Evolutionary conservation across 2,113 vertebrate genomes (phyloP).

Genomic region (Amazona guildingii): DNA sequence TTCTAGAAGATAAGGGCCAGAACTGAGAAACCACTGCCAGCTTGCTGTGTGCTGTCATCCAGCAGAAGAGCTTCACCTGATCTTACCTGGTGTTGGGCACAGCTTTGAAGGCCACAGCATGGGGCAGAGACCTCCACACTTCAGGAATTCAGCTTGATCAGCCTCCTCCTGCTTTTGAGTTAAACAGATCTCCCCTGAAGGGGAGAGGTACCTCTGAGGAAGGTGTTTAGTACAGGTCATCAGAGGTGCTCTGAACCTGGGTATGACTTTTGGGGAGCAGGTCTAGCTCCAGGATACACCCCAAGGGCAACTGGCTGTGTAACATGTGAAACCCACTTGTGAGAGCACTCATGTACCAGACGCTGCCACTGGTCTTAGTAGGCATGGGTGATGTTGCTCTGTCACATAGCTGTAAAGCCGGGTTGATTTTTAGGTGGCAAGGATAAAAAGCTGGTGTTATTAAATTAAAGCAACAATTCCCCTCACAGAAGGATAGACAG

Average conservation of each 20-base stretch:
- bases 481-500: not conserved
- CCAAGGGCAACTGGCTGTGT: not conserved
- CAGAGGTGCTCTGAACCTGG: not conserved
- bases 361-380: accelerated
- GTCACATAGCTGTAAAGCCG: not conserved
- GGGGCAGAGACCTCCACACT: not conserved
- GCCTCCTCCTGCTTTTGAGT: not conserved
- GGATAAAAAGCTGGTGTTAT: not conserved
- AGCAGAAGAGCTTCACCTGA: not conserved
- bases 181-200: accelerated
- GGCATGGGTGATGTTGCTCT: not conserved
- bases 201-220: not conserved
- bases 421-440: not conserved
- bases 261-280: not conserved
- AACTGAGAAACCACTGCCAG: not conserved
- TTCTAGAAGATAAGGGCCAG: not conserved
- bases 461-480: not conserved
- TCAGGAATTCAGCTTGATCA: not conserved
- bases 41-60: accelerated
- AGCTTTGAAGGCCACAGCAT: not conserved
- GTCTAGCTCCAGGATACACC: not conserved
- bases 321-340: not conserved
- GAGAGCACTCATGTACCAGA: accelerated
- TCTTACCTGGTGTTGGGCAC: not conserved
- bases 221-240: not conserved